Evolutionary conservation across 2,113 vertebrate species (phyloP).

Genomic region (Penelope pileata): DNA sequence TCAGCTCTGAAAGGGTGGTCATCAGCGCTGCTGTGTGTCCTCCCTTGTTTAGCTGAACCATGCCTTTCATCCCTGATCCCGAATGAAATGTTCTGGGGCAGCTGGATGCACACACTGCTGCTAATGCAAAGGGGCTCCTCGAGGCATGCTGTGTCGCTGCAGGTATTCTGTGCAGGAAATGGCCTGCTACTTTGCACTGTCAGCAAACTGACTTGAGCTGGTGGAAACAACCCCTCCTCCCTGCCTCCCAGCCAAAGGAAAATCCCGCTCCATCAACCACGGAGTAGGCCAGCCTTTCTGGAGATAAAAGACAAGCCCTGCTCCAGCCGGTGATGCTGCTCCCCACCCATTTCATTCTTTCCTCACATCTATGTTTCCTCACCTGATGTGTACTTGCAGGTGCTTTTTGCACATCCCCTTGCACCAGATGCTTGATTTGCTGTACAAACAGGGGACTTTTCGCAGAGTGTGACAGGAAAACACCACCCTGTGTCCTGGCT

Average conservation of each 20-base stretch:
- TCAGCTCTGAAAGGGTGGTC: not conserved
- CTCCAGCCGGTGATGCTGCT: not conserved
- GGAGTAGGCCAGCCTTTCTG: not conserved
- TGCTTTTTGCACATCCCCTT: not conserved
- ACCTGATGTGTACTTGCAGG: not conserved
- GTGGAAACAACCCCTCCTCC: not conserved
- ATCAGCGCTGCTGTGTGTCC: constrained; percentile 8
- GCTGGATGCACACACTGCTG: not conserved
- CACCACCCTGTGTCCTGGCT: not conserved
- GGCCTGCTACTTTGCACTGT: not conserved
- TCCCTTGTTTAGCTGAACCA: constrained; percentile 38
- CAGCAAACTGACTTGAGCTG: fast-evolving
- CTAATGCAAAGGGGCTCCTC: not conserved
- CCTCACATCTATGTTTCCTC: not conserved
- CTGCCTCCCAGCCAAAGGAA: not conserved
- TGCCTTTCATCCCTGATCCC: constrained; percentile 11
- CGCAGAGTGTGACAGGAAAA: not conserved
- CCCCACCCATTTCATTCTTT: not conserved
- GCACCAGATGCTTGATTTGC: not conserved
- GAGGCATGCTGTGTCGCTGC: fast-evolving
- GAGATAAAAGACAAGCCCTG: not conserved
- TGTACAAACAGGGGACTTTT: not conserved
- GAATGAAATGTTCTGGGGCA: constrained; percentile 9
- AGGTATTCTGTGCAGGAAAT: not conserved
- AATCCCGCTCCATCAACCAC: not conserved